Percentiles rank a stretch among this genome's conserved stretches.
Evolutionary conservation across 2,797 vertebrate species (phyloP).

Genomic region (Gorsachius magnificus): DNA sequence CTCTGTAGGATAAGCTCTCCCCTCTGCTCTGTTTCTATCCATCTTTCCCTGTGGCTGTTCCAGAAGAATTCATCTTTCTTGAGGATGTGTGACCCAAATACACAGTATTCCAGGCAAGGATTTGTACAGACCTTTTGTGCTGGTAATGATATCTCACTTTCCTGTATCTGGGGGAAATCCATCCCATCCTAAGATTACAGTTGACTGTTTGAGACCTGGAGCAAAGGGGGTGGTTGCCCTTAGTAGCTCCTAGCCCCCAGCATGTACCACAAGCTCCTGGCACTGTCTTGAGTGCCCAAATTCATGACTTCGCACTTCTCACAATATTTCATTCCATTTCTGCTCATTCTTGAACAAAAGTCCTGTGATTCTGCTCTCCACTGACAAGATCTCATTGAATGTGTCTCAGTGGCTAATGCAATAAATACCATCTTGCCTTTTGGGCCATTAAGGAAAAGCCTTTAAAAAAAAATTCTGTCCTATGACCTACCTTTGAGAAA

Average conservation of each 20-base stretch:
- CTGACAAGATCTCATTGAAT: neutral
- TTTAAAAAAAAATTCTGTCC: neutral
- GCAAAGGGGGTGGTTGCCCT: neutral
- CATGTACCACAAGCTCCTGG: neutral
- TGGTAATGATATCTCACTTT: neutral
- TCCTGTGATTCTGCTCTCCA: neutral
- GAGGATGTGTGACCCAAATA: slow-evolving; percentile 8
- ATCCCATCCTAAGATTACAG: neutral
- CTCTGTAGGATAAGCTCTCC: neutral
- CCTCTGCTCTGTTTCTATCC: neutral
- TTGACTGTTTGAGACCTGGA: neutral
- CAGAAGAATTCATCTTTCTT: neutral
- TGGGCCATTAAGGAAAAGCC: neutral
- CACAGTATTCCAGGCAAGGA: neutral
- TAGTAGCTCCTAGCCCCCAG: neutral
- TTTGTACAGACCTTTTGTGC: neutral
- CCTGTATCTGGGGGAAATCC: neutral
- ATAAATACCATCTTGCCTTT: neutral
- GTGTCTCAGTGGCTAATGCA: neutral
- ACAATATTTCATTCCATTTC: neutral
- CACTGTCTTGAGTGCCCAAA: neutral
- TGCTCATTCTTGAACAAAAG: neutral
- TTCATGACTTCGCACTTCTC: neutral
- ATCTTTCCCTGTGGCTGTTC: neutral
- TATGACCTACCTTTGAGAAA: neutral